Evolutionary conservation across 1,140 invertebrate species (phyloP).

Genomic region (Sminthurides bifidus): DNA sequence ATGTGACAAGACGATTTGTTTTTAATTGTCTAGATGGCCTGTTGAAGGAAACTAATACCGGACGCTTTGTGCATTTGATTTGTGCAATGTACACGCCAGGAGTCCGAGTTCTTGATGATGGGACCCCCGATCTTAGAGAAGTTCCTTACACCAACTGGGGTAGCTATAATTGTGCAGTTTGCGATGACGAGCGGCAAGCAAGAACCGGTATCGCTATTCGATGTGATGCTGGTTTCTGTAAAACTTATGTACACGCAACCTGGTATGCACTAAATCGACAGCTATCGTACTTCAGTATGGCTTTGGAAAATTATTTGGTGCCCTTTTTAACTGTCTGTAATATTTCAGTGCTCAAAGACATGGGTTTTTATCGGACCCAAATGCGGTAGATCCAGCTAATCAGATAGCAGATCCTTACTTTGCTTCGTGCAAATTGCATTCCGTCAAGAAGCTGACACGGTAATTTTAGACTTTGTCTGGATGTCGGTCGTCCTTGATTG

Average conservation of each 20-base stretch:
- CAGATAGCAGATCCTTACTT: slow-evolving; percentile 88
- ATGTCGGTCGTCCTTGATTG: not conserved
- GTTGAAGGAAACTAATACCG: slow-evolving; percentile 91
- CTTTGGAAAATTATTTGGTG: slow-evolving; percentile 3
- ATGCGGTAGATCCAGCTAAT: slow-evolving; percentile 56
- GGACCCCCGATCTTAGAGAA: slow-evolving; percentile 79
- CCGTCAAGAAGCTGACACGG: slow-evolving; percentile 50
- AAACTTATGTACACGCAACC: slow-evolving; percentile 94
- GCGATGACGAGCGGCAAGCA: slow-evolving; percentile 71
- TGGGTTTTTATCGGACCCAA: slow-evolving; percentile 82
- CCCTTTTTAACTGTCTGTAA: slow-evolving; percentile 6
- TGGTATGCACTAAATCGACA: slow-evolving; percentile 49
- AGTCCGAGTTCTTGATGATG: slow-evolving; percentile 92
- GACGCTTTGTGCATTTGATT: slow-evolving; percentile 94
- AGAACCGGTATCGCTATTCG: slow-evolving; percentile 87
- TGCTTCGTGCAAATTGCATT: slow-evolving; percentile 87
- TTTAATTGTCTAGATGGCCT: slow-evolving; percentile 57
- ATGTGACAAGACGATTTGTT: slow-evolving; percentile 22
- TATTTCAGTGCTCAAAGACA: slow-evolving; percentile 73
- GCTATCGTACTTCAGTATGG: not conserved
- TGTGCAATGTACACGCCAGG: slow-evolving; percentile 93
- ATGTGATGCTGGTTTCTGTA: slow-evolving; percentile 96
- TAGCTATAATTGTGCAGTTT: slow-evolving; percentile 71
- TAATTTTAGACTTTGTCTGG: slow-evolving; percentile 8
- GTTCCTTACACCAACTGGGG: slow-evolving; percentile 93